Conservation (phyloP, 2,888 invertebrate genomes). For the Dyspetes luteomarginatus region DNA sequence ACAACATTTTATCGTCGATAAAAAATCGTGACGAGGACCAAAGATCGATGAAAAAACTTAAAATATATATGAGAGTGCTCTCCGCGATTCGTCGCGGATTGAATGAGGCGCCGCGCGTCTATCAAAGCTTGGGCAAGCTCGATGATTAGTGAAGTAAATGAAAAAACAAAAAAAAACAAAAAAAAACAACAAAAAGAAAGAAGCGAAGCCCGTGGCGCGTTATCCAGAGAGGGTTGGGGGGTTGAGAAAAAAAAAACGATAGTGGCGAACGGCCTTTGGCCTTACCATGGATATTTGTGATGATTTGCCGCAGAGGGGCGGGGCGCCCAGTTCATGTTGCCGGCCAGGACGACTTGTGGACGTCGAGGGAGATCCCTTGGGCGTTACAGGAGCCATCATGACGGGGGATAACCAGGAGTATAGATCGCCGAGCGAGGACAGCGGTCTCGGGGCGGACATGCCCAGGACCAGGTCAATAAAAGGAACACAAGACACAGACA, state of each 20-base stretch:
- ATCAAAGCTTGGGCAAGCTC: conserved; percentile 78
- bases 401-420: conserved; percentile 87
- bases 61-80: conserved; percentile 1
- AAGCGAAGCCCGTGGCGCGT: conserved; percentile 25
- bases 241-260: conserved; percentile 44
- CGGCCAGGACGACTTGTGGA: conserved; percentile 82
- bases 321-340: conserved; percentile 76
- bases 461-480: conserved; percentile 82
- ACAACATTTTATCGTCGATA: neutral
- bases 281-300: conserved; percentile 74
- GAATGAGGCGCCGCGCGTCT: conserved; percentile 2
- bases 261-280: conserved; percentile 59
- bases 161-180: conserved; percentile 26
- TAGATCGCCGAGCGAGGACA: conserved; percentile 96
- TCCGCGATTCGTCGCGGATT: neutral
- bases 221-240: conserved; percentile 20
- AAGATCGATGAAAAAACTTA: neutral
- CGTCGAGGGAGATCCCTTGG: conserved; percentile 82
- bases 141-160: conserved; percentile 60
- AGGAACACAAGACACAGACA: conserved; percentile 14
- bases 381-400: conserved; percentile 81
- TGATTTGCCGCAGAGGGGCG: conserved; percentile 82
- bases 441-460: conserved; percentile 95
- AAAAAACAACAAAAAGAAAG: conserved; percentile 27
- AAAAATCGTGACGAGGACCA: conserved; percentile 2